Evolutionary conservation across 2,113 vertebrate genomes (phyloP).

Genomic region (Callipepla californica): DNA sequence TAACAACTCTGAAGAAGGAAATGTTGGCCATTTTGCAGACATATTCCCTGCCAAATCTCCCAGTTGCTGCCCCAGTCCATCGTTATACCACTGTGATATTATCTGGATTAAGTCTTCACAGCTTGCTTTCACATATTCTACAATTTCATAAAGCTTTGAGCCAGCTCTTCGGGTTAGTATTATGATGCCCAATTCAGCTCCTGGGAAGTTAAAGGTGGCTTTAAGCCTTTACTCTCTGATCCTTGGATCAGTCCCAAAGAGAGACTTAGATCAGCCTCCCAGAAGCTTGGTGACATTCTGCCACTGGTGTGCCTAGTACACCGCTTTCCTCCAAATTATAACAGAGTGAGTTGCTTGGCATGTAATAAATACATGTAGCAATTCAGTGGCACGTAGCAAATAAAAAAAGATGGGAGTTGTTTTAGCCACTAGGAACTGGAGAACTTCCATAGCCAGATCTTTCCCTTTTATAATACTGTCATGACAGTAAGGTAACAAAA

Average conservation of each 20-base stretch:
- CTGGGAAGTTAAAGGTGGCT: conserved; percentile 68
- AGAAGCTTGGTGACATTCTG: conserved; percentile 12
- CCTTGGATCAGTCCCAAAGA: conserved; percentile 39
- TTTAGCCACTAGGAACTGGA: neutral
- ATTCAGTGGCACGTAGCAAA: neutral
- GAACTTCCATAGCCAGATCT: neutral
- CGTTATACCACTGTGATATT: conserved; percentile 69
- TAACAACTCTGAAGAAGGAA: conserved; percentile 14
- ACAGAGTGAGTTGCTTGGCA: conserved; percentile 35
- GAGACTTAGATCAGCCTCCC: conserved; percentile 42
- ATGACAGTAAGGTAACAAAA: neutral
- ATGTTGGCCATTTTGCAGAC: conserved; percentile 13
- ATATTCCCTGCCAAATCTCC: conserved; percentile 48
- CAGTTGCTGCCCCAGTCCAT: conserved; percentile 66
- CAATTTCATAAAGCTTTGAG: conserved; percentile 65
- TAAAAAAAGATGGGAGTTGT: neutral
- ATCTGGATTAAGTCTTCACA: conserved; percentile 74
- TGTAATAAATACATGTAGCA: neutral
- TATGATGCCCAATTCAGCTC: conserved; percentile 48
- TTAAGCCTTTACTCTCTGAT: conserved; percentile 53
- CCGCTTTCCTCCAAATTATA: neutral
- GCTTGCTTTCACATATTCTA: conserved; percentile 68
- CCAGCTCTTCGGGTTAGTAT: conserved; percentile 54
- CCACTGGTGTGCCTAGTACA: neutral
- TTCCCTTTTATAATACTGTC: neutral